phyloP scores from a whole-genome alignment of 1,140 invertebrate species.

The Sycophila sp. region DNA sequence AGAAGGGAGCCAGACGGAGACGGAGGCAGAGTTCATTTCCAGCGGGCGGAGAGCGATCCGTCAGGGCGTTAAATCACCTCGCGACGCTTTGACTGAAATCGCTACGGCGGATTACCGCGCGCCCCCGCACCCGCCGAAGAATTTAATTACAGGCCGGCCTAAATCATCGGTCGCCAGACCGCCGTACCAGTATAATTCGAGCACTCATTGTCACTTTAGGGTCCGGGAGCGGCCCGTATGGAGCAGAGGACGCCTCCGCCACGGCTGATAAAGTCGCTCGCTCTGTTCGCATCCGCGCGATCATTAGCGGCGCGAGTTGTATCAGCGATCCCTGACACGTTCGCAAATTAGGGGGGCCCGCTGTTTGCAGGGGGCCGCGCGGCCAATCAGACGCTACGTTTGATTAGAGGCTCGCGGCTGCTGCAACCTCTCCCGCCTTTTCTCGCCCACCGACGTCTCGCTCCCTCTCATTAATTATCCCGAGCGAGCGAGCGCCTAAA shows the following conservation, averaged over 20 bases:
- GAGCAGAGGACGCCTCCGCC: neutral
- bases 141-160: no score
- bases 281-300: neutral
- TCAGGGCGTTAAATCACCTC: no score
- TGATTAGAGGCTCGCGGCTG: slow-evolving; percentile 55
- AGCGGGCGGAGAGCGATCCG: no score
- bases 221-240: neutral
- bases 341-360: slow-evolving; percentile 45
- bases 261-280: slow-evolving; percentile 5
- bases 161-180: no score
- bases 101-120: no score
- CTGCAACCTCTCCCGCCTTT: slow-evolving; percentile 6
- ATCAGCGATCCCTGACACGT: slow-evolving; percentile 38
- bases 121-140: no score
- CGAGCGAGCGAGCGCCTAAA: neutral
- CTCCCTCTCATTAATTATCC: slow-evolving; percentile 18
- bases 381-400: slow-evolving; percentile 53
- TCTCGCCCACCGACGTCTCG: neutral
- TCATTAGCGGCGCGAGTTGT: slow-evolving; percentile 7
- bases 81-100: no score
- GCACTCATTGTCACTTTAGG: neutral
- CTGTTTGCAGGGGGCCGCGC: slow-evolving; percentile 46
- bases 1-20: no score
- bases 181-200: no score
- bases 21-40: no score